Conservation (phyloP, 1,140 invertebrate genomes). For the Drosophila repleta region DNA sequence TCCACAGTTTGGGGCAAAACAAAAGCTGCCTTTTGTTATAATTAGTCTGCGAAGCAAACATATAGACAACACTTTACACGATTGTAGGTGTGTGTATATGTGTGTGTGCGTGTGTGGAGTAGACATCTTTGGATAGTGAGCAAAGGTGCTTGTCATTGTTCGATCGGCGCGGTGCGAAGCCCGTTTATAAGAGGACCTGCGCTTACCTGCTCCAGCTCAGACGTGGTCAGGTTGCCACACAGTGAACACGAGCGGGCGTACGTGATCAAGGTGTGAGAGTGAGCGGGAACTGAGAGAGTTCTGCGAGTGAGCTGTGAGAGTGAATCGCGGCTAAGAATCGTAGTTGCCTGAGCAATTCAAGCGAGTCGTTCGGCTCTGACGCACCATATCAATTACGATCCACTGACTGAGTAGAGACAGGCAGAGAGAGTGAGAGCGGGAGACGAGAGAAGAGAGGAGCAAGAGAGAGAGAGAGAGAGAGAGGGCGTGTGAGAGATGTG, state of each 20-base stretch:
- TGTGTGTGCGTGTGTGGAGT: neutral
- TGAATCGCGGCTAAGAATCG: constrained; percentile 14
- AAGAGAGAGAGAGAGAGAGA: neutral
- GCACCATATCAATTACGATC: constrained; percentile 6
- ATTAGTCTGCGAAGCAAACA: constrained; percentile 19
- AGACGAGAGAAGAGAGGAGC: no score
- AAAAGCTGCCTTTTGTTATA: constrained; percentile 17
- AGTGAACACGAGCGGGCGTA: constrained; percentile 53
- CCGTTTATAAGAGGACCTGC: constrained; percentile 72
- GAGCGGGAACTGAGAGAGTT: neutral
- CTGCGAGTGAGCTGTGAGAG: neutral
- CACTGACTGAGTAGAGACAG: constrained; percentile 12
- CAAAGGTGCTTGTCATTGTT: constrained; percentile 27
- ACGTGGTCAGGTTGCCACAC: constrained; percentile 50
- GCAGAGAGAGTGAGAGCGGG: neutral
- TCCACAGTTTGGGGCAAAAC: neutral
- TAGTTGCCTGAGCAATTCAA: constrained; percentile 10
- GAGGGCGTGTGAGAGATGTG: neutral
- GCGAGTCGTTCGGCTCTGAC: constrained; percentile 9
- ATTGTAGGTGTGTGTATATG: neutral
- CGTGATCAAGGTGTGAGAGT: constrained; percentile 7
- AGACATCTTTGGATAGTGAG: constrained; percentile 14
- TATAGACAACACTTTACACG: neutral
- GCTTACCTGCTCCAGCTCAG: constrained; percentile 61
- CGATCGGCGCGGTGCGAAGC: constrained; percentile 2